Base-by-base conservation (phyloP, 2,113 vertebrate species). In the Macrotis lagotis region DNA sequence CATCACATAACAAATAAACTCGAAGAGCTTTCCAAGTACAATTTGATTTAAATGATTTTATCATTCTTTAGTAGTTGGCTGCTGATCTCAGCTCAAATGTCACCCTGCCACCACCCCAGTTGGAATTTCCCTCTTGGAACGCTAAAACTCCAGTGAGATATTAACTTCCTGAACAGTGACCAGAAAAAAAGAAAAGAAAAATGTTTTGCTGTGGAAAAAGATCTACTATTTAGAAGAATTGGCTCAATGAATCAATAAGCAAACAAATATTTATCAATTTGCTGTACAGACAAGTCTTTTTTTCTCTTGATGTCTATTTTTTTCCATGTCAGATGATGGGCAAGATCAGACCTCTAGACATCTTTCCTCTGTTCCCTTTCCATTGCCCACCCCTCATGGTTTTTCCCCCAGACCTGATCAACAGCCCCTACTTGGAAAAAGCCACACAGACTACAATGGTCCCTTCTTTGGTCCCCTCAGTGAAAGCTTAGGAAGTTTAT, bases 121-220 rank as follows among this genome's bases (percentile, higher is more conserved):
- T 92, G 97, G 91, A 95, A 95, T 97, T 98, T 95, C 97, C 97
- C 94, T 28, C 52, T 91, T 55, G 51, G 95, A 97, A 96, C 16
- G 3, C 28, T 89, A 49, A 89, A 48, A 49, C 47, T 44, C 37
- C 47, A 48, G 83, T 48, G 24, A 88, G 47, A 88, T 88, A 22
- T 88, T n/a, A 25, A 44, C 37, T 88, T 48, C 53, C 25, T 55
- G 26, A 55, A 55, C 26, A 28, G 26, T 28, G 53, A 55, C n/a
- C 24, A 52, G 37, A 66, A 37, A 37, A 19, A 66, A 37, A 66
- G 26, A 26, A 53, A 53, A 53, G 25, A 25, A 25, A 53, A 53
- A 1, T 37, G 0, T 50, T 91, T 94, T 51, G 88, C 92, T 92
- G 50, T 94, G 93, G 93, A 95, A 92, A 96, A 94, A 92, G 91